Evolutionary conservation across 2,797 vertebrate species (phyloP), one percentile per base, ranked within the genome.

Genomic region (Lateolabrax maculatus): DNA sequence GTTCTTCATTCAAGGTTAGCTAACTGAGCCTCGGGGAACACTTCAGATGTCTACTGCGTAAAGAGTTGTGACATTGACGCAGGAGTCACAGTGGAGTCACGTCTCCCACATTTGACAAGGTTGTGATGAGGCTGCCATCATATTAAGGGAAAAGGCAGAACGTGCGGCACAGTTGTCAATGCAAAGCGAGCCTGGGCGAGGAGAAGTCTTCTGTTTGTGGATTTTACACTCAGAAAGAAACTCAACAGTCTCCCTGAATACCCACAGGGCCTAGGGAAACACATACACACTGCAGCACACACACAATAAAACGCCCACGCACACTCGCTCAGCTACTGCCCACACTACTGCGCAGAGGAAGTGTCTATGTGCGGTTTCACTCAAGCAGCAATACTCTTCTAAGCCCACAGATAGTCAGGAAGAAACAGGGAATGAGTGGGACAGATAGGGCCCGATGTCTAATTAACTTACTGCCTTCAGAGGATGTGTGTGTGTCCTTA

Each of bases 401-500:
- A 73, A 83, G 87, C 77, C 52, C 55, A 37, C 66, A 84, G 74
- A 84, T 60, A 83, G 71, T 78, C 71, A 39, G 60, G 11, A 62
- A 65, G 77, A 80, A 60, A 83, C 57, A 31, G 55, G 49, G 80
- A 84, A 75, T 52, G 79, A 80, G 81, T 64, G 69, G 77, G 83
- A 82, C 63, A 82, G 83, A 84, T 75, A 85, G 62, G 76, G 61
- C 60, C 78, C 18, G 29, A 52, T 85, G 85, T 90, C 84, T 87
- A 92, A 92, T 93, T 90, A 94, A 87, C 85, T 84, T 34, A 75
- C 75, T 85, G 89, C 86, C 88, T 91, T 90, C 65, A 71, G 87
- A 86, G 83, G 68, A 85, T 80, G 62, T 66, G 66, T 41, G 58
- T 77, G 65, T 84, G 87, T 87, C 83, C 79, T 81, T 84, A 90